Evolutionary conservation across 1,140 invertebrate genomes (phyloP).

Genomic region (Lordiphosa stackelbergi): DNA sequence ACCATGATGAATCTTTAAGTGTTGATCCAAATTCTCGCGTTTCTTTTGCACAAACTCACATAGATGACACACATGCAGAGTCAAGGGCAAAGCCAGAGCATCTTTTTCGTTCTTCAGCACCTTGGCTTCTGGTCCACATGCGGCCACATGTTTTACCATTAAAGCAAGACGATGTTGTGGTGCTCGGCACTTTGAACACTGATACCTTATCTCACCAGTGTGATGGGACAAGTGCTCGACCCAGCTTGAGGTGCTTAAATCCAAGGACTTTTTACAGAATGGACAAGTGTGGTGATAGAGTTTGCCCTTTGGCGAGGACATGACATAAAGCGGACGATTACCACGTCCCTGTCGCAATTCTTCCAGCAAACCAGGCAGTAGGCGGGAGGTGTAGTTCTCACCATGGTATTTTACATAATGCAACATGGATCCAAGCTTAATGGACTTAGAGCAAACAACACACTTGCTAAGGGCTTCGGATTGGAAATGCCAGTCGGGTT

Average conservation of each 20-base stretch:
- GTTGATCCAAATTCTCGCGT: slow-evolving; percentile 77
- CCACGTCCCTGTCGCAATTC: slow-evolving; percentile 25
- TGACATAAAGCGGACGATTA: slow-evolving; percentile 18
- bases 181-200: slow-evolving; percentile 79
- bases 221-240: slow-evolving; percentile 82
- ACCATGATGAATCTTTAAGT: slow-evolving; percentile 78
- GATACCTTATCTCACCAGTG: slow-evolving; percentile 81
- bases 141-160: slow-evolving; percentile 11
- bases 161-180: not conserved
- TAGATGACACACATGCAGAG: slow-evolving; percentile 78
- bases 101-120: not conserved
- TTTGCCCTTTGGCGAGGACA: fast-evolving
- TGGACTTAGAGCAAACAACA: slow-evolving; percentile 78
- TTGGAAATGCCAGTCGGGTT: slow-evolving; percentile 37
- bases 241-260: not conserved
- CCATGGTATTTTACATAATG: slow-evolving; percentile 81
- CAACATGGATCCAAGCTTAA: slow-evolving; percentile 56
- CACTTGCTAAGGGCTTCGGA: slow-evolving; percentile 38
- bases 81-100: slow-evolving; percentile 6
- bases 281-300: slow-evolving; percentile 37
- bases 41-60: slow-evolving; percentile 82
- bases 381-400: slow-evolving; percentile 80
- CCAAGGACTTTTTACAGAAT: slow-evolving; percentile 43
- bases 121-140: slow-evolving; percentile 16
- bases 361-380: slow-evolving; percentile 63